Percentiles rank a stretch among this genome's conserved stretches.
Evolutionary conservation across 1,140 invertebrate genomes (phyloP).

Genomic region (Batillaria attramentaria): DNA sequence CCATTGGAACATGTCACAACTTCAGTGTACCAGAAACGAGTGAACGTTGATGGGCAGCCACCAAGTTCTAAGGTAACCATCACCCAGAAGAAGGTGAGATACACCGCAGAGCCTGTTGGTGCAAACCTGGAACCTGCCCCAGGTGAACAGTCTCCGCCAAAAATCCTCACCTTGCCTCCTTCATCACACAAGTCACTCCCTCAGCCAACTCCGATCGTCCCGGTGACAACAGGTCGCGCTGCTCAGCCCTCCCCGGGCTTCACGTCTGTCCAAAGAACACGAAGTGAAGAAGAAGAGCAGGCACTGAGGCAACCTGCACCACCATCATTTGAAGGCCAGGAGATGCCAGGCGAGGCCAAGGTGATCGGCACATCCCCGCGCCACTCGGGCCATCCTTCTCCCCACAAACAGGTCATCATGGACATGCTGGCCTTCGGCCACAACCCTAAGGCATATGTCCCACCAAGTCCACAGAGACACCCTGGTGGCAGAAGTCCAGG

Average conservation of each 20-base stretch:
- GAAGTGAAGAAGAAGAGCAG: no score
- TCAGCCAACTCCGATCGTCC: constrained; percentile 7
- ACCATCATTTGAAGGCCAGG: no score
- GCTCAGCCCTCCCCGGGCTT: not conserved
- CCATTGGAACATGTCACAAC: constrained; percentile 10
- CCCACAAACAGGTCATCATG: no score
- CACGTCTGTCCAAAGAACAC: not conserved
- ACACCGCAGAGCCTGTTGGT: constrained; percentile 5
- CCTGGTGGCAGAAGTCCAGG: no score
- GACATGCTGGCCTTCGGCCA: no score
- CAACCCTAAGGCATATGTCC: no score
- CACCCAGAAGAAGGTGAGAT: constrained; percentile 11
- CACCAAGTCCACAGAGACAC: no score
- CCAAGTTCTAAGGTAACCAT: constrained; percentile 20
- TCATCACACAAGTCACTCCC: not conserved
- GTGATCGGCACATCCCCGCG: no score
- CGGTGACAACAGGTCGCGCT: not conserved
- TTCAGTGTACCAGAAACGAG: not conserved
- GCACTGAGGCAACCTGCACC: no score
- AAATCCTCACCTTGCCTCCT: not conserved
- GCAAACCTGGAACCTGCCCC: not conserved
- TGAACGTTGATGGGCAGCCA: constrained; percentile 4
- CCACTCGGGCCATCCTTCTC: no score
- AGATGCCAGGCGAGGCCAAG: no score
- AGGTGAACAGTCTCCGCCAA: not conserved